phyloP scores from a whole-genome alignment of 1,140 invertebrate species.

The Drosophila repleta region DNA sequence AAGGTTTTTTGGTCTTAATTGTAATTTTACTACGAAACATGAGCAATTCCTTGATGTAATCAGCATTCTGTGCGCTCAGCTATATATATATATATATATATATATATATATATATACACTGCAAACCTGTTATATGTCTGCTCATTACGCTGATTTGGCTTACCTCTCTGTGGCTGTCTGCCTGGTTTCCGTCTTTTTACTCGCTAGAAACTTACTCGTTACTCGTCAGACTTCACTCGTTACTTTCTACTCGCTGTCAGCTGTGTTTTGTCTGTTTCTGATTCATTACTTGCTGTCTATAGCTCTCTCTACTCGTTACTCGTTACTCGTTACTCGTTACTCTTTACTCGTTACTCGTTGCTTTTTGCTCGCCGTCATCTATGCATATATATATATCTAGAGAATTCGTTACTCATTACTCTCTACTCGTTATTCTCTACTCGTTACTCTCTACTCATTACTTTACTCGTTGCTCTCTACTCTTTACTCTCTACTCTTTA shows the following conservation, averaged over 20 bases:
- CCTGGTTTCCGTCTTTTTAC: too few species aligned
- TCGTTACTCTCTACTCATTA: neutral
- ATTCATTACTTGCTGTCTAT: neutral
- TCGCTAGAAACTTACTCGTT: constrained; percentile 1
- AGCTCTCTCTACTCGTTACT: neutral
- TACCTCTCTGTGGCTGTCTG: too few species aligned
- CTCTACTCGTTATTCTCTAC: neutral
- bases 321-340: neutral
- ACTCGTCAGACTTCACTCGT: neutral
- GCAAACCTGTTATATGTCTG: too few species aligned
- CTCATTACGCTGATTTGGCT: too few species aligned
- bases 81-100: too few species aligned
- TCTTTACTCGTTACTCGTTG: neutral
- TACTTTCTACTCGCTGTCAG: neutral
- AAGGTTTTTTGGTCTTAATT: too few species aligned
- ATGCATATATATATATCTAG: too few species aligned
- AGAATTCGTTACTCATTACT: neutral
- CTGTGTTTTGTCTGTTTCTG: too few species aligned
- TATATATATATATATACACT: too few species aligned
- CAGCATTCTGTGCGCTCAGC: too few species aligned
- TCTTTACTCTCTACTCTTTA: neutral
- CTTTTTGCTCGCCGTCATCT: neutral
- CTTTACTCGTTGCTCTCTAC: neutral
- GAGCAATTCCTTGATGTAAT: too few species aligned
- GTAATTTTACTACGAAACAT: too few species aligned